These are phyloP conservation scores for Odontamblyopus rebecca DNA, from an alignment of 2,797 vertebrate genomes.

Conservation along the genomic window DNA sequence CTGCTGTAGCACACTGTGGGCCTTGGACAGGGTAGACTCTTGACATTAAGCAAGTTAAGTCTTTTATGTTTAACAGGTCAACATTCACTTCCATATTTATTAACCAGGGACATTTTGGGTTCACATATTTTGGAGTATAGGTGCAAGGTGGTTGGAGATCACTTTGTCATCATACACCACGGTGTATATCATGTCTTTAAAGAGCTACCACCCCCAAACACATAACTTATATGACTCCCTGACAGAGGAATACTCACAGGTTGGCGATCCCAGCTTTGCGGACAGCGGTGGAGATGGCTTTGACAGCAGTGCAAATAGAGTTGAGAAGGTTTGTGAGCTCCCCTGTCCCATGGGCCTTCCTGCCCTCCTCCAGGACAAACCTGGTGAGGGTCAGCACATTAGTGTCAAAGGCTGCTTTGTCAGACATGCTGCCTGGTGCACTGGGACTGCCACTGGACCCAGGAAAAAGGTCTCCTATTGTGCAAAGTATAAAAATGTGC, in stretches of 20 bases:
- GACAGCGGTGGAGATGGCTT: conserved; percentile 92
- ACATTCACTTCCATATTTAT: not conserved
- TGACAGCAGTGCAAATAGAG: conserved; percentile 88
- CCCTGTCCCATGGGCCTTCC: conserved; percentile 85
- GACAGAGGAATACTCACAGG: conserved; percentile 83
- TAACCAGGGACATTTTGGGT: not conserved
- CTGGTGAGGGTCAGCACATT: conserved; percentile 91
- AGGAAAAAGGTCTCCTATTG: conserved; percentile 18
- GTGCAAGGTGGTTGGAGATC: not conserved
- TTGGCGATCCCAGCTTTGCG: conserved; percentile 93
- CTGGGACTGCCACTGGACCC: conserved; percentile 19
- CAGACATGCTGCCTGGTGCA: conserved; percentile 78
- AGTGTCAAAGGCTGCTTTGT: conserved; percentile 85
- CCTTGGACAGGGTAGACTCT: not conserved
- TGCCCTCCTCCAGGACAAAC: conserved; percentile 90
- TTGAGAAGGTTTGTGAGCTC: conserved; percentile 93
- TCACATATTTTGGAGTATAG: not conserved
- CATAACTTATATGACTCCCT: not conserved
- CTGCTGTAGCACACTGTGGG: not conserved
- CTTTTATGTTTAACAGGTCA: not conserved
- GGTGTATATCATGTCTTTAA: not conserved
- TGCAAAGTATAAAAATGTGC: conserved; percentile 46
- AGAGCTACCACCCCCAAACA: not conserved
- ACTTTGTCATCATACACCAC: not conserved
- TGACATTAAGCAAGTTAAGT: not conserved